These are phyloP conservation scores for Anagyrus pseudococci DNA, from an alignment of 2,888 invertebrate genomes.

Conservation along the genomic window DNA sequence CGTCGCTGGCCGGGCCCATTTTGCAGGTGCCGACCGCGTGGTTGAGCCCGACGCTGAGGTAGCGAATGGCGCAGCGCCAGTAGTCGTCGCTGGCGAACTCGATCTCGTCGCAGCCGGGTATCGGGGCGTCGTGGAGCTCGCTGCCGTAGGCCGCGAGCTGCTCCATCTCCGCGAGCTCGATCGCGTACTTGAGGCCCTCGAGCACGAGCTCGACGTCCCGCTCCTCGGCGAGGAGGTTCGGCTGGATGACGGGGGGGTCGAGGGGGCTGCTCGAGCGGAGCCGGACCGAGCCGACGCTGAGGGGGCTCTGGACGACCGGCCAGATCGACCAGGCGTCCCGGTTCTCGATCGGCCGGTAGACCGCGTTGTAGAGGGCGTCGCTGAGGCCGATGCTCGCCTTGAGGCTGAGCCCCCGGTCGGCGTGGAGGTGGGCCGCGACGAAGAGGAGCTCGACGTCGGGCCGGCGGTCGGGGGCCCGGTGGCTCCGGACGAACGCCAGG, in stretches of 20 bases:
- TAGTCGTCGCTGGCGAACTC: slow-evolving; percentile 68
- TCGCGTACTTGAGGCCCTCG: slow-evolving; percentile 66
- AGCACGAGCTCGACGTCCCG: slow-evolving; percentile 58
- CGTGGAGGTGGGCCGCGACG: slow-evolving; percentile 62
- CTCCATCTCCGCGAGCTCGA: slow-evolving; percentile 63
- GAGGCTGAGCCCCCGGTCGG: slow-evolving; percentile 62
- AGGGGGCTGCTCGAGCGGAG: slow-evolving; percentile 76
- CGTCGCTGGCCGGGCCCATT: slow-evolving; percentile 66
- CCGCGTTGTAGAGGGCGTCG: slow-evolving; percentile 58
- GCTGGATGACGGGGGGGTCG: slow-evolving; percentile 76
- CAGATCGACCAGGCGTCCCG: slow-evolving; percentile 65
- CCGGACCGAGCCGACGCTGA: slow-evolving; percentile 72
- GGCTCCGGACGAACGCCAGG: slow-evolving; percentile 59
- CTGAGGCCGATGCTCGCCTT: slow-evolving; percentile 54
- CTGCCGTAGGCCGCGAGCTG: slow-evolving; percentile 63
- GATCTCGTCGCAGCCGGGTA: slow-evolving; percentile 66
- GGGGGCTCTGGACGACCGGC: slow-evolving; percentile 76
- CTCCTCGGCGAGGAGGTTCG: slow-evolving; percentile 79
- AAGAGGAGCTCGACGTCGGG: slow-evolving; percentile 64
- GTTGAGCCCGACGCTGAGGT: slow-evolving; percentile 69
- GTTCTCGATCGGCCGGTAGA: slow-evolving; percentile 61
- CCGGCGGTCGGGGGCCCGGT: slow-evolving; percentile 47
- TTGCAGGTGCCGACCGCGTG: slow-evolving; percentile 69
- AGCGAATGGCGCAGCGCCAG: slow-evolving; percentile 71
- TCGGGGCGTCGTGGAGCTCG: slow-evolving; percentile 57